Evolutionary conservation across 1,140 invertebrate species (phyloP).

Genomic region (Polypedilum pembai): DNA sequence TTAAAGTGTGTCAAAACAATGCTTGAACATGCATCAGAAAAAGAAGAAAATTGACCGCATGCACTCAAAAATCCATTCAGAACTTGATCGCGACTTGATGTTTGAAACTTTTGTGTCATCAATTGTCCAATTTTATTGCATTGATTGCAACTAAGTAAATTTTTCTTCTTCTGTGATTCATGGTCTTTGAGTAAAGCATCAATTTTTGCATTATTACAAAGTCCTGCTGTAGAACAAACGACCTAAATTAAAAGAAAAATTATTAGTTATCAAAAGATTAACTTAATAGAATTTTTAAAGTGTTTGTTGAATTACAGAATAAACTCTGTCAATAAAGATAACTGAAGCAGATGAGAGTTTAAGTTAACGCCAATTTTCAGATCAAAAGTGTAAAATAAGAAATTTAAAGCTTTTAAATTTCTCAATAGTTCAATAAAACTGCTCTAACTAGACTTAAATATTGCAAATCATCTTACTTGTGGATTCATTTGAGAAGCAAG

Average conservation of each 20-base stretch:
- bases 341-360: too few species aligned
- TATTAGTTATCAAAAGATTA: too few species aligned
- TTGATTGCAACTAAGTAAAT: constrained; percentile 45
- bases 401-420: too few species aligned
- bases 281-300: too few species aligned
- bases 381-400: too few species aligned
- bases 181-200: constrained; percentile 56
- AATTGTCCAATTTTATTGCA: constrained; percentile 50
- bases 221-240: constrained; percentile 78
- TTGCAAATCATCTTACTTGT: too few species aligned
- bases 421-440: too few species aligned
- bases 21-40: constrained; percentile 69
- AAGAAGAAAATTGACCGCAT: constrained; percentile 60
- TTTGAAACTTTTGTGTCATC: constrained; percentile 50
- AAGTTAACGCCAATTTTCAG: too few species aligned
- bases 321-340: too few species aligned
- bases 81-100: constrained; percentile 49
- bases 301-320: too few species aligned
- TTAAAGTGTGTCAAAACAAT: constrained; percentile 63
- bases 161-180: constrained; percentile 34
- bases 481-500: constrained; percentile 82
- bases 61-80: constrained; percentile 48
- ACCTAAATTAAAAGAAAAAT: constrained; percentile 34
- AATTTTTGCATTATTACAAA: constrained; percentile 72
- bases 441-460: too few species aligned